These are phyloP conservation scores for Toxotes jaculatrix DNA, from an alignment of 2,113 vertebrate species.

Conservation along the genomic window DNA sequence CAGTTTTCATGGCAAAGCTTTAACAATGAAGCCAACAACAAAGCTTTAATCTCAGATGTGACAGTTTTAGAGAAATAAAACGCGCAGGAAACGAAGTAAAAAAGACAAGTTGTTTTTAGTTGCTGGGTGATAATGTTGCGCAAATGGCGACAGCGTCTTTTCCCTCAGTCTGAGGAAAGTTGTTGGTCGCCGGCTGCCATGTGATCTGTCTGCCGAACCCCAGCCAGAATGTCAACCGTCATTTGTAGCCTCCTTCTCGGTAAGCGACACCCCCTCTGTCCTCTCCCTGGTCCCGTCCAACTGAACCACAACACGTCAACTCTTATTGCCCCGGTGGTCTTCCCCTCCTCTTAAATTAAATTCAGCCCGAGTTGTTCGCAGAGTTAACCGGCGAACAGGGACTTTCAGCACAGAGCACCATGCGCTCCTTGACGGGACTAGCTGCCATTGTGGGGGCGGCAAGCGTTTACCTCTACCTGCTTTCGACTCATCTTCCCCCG, in stretches of 20 bases:
- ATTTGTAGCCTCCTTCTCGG: constrained; percentile 28
- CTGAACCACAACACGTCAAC: constrained; percentile 60
- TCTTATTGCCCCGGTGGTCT: not conserved
- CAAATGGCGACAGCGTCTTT: not conserved
- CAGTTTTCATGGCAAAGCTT: not conserved
- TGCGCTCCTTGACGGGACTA: constrained; percentile 82
- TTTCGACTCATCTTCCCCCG: constrained; percentile 81
- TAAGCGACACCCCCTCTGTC: constrained; percentile 33
- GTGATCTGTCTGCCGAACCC: constrained; percentile 50
- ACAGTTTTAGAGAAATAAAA: too few relatives aligned
- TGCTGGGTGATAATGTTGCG: not conserved
- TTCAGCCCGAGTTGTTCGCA: not conserved
- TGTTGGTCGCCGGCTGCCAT: constrained; percentile 46
- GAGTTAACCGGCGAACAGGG: not conserved
- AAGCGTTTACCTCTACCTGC: constrained; percentile 83
- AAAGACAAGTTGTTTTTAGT: not conserved
- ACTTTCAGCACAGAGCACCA: constrained; percentile 43
- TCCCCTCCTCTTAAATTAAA: constrained; percentile 20
- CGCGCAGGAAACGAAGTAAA: too few relatives aligned
- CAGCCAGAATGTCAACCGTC: constrained; percentile 58
- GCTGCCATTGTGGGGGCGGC: constrained; percentile 76
- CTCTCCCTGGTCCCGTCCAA: constrained; percentile 44
- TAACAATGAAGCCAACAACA: too few relatives aligned
- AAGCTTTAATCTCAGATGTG: too few relatives aligned
- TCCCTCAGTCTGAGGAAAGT: constrained; percentile 17